phyloP scores from a whole-genome alignment of 2,113 vertebrate species.

The Ammodytes marinus region DNA sequence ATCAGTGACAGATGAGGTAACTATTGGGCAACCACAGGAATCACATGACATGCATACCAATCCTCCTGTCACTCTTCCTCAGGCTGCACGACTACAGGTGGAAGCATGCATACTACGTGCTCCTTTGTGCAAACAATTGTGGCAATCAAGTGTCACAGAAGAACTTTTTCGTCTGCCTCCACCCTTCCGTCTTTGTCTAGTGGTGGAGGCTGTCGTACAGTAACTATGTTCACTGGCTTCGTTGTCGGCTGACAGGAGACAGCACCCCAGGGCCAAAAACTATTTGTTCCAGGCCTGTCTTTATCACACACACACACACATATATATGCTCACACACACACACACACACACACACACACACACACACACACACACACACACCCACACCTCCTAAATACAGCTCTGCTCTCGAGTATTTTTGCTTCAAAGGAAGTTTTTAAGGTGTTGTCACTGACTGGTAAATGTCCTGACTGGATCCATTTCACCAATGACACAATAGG shows the following conservation, averaged over 20 bases:
- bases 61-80: constrained; percentile 26
- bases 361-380: constrained; percentile 19
- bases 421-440: constrained; percentile 34
- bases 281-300: constrained; percentile 56
- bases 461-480: not conserved
- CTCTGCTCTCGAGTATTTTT: constrained; percentile 45
- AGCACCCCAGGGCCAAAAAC: constrained; percentile 65
- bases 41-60: constrained; percentile 40
- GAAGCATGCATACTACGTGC: constrained; percentile 44
- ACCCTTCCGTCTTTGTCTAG: constrained; percentile 46
- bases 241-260: constrained; percentile 65
- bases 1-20: constrained; percentile 38
- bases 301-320: not conserved
- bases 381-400: constrained; percentile 46
- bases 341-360: not conserved
- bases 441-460: constrained; percentile 11
- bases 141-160: constrained; percentile 38
- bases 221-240: constrained; percentile 35
- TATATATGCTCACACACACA: no score
- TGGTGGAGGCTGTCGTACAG: constrained; percentile 27
- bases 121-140: constrained; percentile 19
- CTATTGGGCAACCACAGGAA: constrained; percentile 42
- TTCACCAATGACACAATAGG: not conserved
- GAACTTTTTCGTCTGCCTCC: constrained; percentile 25
- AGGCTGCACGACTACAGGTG: constrained; percentile 53